A percentile compares a stretch with the other conserved stretches of the same genome.
Conservation (phyloP, 2,113 vertebrate species). For the Poeciliopsis retropinna region DNA sequence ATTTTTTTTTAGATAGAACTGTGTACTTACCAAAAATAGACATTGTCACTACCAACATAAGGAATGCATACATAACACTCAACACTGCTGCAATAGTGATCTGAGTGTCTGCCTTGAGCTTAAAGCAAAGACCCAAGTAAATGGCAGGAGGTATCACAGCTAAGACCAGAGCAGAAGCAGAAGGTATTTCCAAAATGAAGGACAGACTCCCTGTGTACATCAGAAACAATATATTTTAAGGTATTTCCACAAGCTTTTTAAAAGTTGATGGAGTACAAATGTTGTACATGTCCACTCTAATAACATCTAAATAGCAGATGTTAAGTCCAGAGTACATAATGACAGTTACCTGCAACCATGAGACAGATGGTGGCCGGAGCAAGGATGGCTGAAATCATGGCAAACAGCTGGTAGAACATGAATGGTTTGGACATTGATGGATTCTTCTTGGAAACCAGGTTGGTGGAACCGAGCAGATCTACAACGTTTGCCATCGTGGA, state of each 20-base stretch:
- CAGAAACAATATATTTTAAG: not conserved
- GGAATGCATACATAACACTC: constrained; percentile 74
- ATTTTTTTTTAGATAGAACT: not conserved
- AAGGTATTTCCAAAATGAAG: constrained; percentile 12
- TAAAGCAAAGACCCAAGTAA: constrained; percentile 71
- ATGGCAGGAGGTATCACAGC: constrained; percentile 66
- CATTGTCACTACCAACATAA: constrained; percentile 72
- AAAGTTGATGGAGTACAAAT: not conserved
- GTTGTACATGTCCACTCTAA: not conserved
- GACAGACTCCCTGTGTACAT: constrained; percentile 62
- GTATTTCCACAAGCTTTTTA: not conserved
- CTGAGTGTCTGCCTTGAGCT: constrained; percentile 73
- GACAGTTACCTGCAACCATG: constrained; percentile 63
- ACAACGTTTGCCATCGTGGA: constrained; percentile 78
- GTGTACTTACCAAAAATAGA: constrained; percentile 63
- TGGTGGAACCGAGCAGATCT: constrained; percentile 67
- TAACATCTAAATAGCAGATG: not conserved
- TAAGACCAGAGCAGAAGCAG: constrained; percentile 42
- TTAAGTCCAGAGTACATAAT: not conserved
- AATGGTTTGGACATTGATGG: constrained; percentile 74
- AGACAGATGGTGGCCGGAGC: constrained; percentile 76
- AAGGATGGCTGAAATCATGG: constrained; percentile 63
- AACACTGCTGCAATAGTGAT: constrained; percentile 68
- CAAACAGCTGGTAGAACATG: constrained; percentile 79
- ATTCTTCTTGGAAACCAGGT: constrained; percentile 65